Evolutionary conservation across 2,888 invertebrate species (phyloP).

Genomic region (Tinea semifulvella): DNA sequence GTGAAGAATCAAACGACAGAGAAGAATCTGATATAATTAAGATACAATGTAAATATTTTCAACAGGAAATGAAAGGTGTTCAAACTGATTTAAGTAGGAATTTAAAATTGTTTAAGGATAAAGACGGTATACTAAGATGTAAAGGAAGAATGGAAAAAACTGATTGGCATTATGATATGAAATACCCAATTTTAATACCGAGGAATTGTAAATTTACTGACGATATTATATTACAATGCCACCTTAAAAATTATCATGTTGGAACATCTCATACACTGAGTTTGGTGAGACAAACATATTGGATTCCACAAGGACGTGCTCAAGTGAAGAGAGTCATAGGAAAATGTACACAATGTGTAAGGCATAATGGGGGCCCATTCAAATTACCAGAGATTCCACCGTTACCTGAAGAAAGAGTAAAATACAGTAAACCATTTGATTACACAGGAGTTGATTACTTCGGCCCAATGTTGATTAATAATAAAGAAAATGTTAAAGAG

Average conservation of each 20-base stretch:
- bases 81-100: conserved; percentile 17
- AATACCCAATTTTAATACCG: conserved; percentile 17
- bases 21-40: conserved; percentile 13
- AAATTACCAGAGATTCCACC: conserved; percentile 21
- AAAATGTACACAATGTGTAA: conserved; percentile 19
- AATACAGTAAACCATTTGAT: neutral
- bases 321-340: conserved; percentile 17
- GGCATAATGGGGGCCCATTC: conserved; percentile 23
- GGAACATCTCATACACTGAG: conserved; percentile 19
- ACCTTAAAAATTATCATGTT: conserved; percentile 20
- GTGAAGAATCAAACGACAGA: no score
- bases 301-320: conserved; percentile 21
- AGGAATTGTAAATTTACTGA: conserved; percentile 17
- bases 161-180: conserved; percentile 15
- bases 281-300: conserved; percentile 18
- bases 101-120: conserved; percentile 18
- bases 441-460: conserved; percentile 10
- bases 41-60: conserved; percentile 14
- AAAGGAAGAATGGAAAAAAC: conserved; percentile 17
- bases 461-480: neutral
- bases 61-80: conserved; percentile 16
- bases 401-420: conserved; percentile 17
- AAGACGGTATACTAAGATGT: conserved; percentile 18
- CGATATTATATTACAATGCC: conserved; percentile 16
- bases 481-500: neutral